Evolutionary conservation across 2,888 invertebrate genomes (phyloP).

Genomic region (Sipunculus nudus): DNA sequence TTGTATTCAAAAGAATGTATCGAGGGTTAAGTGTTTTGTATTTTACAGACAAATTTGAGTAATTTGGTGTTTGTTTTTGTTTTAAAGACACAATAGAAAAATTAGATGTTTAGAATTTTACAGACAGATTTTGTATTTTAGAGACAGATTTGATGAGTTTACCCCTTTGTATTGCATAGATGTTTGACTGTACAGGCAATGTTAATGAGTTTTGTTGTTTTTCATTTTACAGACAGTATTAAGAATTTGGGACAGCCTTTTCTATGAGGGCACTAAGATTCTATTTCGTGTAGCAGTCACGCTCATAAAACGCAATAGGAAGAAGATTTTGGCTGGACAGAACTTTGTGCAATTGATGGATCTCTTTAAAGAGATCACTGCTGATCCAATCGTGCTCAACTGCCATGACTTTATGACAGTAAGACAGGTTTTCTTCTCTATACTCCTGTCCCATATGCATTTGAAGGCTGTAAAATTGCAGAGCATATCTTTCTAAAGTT

Average conservation of each 20-base stretch:
- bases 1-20: too few relatives aligned
- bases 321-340: slow-evolving; percentile 76
- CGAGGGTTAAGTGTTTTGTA: too few relatives aligned
- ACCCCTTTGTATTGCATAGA: neutral
- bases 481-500: too few relatives aligned
- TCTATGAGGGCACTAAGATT: slow-evolving; percentile 93
- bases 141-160: too few relatives aligned
- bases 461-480: too few relatives aligned
- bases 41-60: too few relatives aligned
- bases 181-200: neutral
- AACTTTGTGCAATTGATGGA: slow-evolving; percentile 84
- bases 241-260: slow-evolving; percentile 94
- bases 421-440: slow-evolving; percentile 40
- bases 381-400: slow-evolving; percentile 80
- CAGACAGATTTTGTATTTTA: too few relatives aligned
- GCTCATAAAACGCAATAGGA: slow-evolving; percentile 72
- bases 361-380: slow-evolving; percentile 83
- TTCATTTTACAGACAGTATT: slow-evolving; percentile 77
- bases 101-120: too few relatives aligned
- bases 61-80: too few relatives aligned
- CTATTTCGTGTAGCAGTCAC: slow-evolving; percentile 88
- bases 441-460: too few relatives aligned
- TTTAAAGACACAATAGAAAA: too few relatives aligned
- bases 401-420: slow-evolving; percentile 92
- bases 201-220: neutral